Evolutionary conservation across 2,113 vertebrate species (phyloP), one percentile per base, ranked within the genome.

Genomic region (Sinocyclocheilus grahami): DNA sequence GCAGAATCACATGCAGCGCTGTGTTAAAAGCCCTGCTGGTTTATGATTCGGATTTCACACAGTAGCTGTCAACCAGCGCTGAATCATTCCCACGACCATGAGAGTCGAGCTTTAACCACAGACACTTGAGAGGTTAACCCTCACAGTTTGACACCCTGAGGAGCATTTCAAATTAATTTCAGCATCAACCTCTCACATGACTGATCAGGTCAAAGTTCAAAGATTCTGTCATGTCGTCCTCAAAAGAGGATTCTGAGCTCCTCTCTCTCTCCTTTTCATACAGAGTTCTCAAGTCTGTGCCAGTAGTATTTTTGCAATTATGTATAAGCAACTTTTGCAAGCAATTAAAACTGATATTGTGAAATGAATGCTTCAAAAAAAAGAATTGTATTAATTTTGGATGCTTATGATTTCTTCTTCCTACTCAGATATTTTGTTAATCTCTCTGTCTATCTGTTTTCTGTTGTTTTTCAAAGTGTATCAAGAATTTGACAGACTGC

Each of bases 401-500:
- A 2, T 58, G 55, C 55, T 58, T 58, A 8, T 58, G 55, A 58
- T 58, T 58, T 58, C 7, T 18, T 55, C 5, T 20, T 18, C 16
- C 53, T 55, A 55, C 16, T 55, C 53, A 20, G 53, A 83, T 48
- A 12, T 62, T 6, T 85, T 39, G 24, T 48, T 33, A 33, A 37
- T 83, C n/a, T 65, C 0, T 80, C 58, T 20, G 0, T 83, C 18
- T 65, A 0, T 79, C 58, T 20, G 0, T 24, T 76, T 42, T 74
- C 16, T 55, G 2, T 30, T n/a, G 3, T 53, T 46, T 82, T 78
- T 63, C 48, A 10, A 93, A 99, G 98, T 99, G 87, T 99, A 99
- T 91, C 98, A 98, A 92, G 98, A 99, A 91, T 99, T 99, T 90
- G 98, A 99, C 91, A 97, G 96, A 86, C 95, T 99, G 9, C 86